Base-by-base conservation (phyloP, 2,888 invertebrate genomes). In the Plebejus melissa region DNA sequence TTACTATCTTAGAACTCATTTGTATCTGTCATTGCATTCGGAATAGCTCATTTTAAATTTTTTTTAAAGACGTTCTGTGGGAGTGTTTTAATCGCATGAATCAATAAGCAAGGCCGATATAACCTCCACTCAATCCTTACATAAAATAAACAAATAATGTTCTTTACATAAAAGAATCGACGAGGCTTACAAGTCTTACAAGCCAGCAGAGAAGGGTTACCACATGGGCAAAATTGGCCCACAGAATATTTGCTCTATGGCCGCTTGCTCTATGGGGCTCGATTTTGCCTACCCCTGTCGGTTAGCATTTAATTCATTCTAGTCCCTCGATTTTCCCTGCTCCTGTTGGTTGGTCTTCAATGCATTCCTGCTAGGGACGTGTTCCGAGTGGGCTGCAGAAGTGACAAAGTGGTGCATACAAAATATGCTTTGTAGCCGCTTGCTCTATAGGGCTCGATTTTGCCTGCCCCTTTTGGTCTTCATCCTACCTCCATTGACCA, bases 1-100 rank as follows among this genome's bases (percentile, higher is more conserved):
- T 80, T 78, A 80, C 80, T 81, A 82, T 82, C 80, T 77, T 78
- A 75, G 74, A 76, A 81, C 78, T 80, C 76, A 86, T 84, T 82
- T 88, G 86, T 90, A 83, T 81, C 79, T 82, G 89, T 88, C 87
- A 84, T 84, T 81, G 80, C 80, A 82, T 83, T 80, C 79, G 72
- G 80, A 81, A 81, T 81, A 81, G 82, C 79, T 79, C 79, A 80
- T 81, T 82, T 82, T 82, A 60, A 36, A 65, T 36, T 32, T 65
- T 65, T 2, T 2, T 80, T 80, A 80, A 81, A 81, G 81, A 83
- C 65, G 83, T 83, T 82, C 84, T 46, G 72, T 72, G 54, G 72
- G 72, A 72, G 32, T 41, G 50, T 54, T 72, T 16, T 54, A 72
- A 72, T 72, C 16, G 28, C 22, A 54, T 54, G 22, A 72, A 72